phyloP scores from a whole-genome alignment of 2,113 vertebrate genomes.

The Ahaetulla prasina region DNA sequence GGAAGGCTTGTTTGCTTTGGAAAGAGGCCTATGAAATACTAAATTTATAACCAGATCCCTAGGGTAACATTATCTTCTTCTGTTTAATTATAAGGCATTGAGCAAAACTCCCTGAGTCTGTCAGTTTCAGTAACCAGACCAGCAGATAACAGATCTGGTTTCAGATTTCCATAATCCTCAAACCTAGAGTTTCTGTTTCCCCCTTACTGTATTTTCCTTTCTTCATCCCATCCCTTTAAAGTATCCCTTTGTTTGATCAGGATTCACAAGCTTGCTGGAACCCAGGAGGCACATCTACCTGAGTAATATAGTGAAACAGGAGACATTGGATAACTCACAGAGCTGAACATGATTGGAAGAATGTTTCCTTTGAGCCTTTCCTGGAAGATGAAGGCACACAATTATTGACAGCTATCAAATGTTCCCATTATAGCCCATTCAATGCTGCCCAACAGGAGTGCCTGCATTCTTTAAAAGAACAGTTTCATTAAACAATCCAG shows the following conservation, averaged over 20 bases:
- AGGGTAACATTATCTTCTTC: conserved; percentile 35
- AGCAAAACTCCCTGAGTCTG: conserved; percentile 26
- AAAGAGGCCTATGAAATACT: rapidly evolving
- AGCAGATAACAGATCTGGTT: not conserved
- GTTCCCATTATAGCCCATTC: not conserved
- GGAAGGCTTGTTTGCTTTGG: not conserved
- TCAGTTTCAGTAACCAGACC: conserved; percentile 13
- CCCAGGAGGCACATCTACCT: not conserved
- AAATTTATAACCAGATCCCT: conserved; percentile 28
- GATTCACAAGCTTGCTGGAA: not conserved
- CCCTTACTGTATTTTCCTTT: not conserved
- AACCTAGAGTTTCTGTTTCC: rapidly evolving
- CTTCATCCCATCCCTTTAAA: not conserved
- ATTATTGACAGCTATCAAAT: not conserved
- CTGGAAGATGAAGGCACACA: not conserved
- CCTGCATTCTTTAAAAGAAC: not conserved
- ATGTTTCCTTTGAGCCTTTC: not conserved
- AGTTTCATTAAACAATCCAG: not conserved
- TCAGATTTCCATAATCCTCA: not conserved
- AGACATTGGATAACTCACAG: not conserved
- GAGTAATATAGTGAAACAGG: not conserved
- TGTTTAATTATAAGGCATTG: conserved; percentile 45
- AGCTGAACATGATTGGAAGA: not conserved
- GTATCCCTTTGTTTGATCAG: not conserved
- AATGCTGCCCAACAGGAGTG: not conserved